Evolutionary conservation across 2,797 vertebrate genomes (phyloP).

Genomic region (Mormyrus hasselquistii): DNA sequence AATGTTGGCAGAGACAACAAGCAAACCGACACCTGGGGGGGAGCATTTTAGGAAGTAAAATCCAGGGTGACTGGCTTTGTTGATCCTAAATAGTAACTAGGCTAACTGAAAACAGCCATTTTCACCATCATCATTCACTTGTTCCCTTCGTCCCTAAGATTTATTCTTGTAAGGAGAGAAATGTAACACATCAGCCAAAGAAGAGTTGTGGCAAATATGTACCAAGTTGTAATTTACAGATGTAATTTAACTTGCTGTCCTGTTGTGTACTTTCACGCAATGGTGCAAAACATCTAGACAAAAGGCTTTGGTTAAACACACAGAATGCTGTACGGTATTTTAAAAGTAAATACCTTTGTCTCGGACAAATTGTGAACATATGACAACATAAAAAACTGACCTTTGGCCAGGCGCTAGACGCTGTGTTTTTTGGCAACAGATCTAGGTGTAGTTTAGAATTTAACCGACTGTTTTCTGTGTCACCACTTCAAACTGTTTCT

Average conservation of each 20-base stretch:
- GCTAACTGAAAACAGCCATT: neutral
- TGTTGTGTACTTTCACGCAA: neutral
- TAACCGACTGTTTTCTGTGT: neutral
- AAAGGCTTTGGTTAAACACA: neutral
- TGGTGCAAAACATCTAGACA: neutral
- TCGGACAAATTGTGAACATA: neutral
- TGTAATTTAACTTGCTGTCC: neutral
- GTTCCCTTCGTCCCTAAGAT: neutral
- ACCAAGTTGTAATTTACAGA: neutral
- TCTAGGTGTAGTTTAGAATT: neutral
- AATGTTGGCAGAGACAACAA: neutral
- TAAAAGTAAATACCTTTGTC: neutral
- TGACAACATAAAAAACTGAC: neutral
- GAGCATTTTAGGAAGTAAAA: conserved; percentile 8
- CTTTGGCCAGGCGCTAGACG: conserved; percentile 7
- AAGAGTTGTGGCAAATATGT: neutral
- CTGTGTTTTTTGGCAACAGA: neutral
- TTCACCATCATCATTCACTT: neutral
- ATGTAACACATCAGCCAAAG: conserved; percentile 17
- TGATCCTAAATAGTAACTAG: neutral
- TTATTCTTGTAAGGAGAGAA: neutral
- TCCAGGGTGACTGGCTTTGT: neutral
- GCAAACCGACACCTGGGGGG: neutral
- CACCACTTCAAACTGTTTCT: neutral
- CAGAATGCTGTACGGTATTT: conserved; percentile 7